Percentiles rank a stretch among this genome's conserved stretches.
Conservation (phyloP, 1,140 invertebrate species). For the Rhopalosiphum padi region DNA sequence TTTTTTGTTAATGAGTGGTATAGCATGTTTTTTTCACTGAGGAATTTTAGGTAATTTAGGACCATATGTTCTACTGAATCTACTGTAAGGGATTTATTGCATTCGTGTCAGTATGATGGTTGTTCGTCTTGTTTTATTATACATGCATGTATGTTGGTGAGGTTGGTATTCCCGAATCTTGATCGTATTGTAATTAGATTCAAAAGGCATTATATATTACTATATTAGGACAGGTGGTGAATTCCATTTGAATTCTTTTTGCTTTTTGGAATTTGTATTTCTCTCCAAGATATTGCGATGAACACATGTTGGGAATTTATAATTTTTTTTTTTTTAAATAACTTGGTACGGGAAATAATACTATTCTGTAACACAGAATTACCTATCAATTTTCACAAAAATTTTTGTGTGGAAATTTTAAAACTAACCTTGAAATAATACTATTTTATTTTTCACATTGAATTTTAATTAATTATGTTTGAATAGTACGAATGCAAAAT, state of each 20-base stretch:
- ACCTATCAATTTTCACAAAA: not conserved
- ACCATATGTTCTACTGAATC: too few relatives aligned
- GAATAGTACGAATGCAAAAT: not conserved
- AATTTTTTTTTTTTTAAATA: not conserved
- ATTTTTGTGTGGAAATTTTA: not conserved
- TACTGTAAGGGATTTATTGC: too few relatives aligned
- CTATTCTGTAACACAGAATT: not conserved
- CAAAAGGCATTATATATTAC: not conserved
- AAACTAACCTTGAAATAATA: not conserved
- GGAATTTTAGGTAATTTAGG: too few relatives aligned
- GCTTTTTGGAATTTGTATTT: not conserved
- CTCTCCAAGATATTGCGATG: not conserved
- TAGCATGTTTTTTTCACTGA: too few relatives aligned
- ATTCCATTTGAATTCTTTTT: not conserved
- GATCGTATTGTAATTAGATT: not conserved
- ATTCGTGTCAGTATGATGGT: too few relatives aligned
- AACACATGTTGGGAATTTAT: not conserved
- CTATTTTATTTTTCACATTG: not conserved
- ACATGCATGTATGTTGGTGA: not conserved
- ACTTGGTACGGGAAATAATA: not conserved
- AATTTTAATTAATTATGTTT: not conserved
- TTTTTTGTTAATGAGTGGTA: too few relatives aligned
- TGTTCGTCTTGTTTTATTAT: too few relatives aligned
- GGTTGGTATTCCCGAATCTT: not conserved
- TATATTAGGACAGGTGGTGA: too few relatives aligned